Evolutionary conservation across 2,113 vertebrate genomes (phyloP).

Genomic region (Mobula birostris): DNA sequence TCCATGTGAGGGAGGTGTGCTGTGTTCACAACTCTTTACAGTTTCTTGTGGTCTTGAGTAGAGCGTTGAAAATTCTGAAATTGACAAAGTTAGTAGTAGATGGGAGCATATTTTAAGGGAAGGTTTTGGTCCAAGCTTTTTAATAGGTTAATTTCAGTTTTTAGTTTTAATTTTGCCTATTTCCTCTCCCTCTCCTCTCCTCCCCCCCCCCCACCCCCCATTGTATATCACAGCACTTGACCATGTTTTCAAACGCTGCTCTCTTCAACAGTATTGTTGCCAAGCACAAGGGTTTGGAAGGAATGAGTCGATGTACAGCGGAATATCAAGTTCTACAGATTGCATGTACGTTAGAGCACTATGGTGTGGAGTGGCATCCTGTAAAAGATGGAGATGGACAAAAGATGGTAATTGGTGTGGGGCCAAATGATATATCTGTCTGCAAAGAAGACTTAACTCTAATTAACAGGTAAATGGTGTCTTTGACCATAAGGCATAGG

Average conservation of each 20-base stretch:
- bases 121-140: no score
- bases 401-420: slow-evolving; percentile 81
- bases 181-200: no score
- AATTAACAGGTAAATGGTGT: slow-evolving; percentile 71
- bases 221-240: not conserved
- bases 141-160: no score
- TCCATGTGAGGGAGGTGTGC: no score
- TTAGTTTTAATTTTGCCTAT: not conserved
- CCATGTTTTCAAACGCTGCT: not conserved
- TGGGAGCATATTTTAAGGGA: no score
- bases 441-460: slow-evolving; percentile 87
- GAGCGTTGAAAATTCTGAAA: no score
- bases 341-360: slow-evolving; percentile 80
- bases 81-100: no score
- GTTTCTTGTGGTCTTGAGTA: no score
- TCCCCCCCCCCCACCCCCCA: no score
- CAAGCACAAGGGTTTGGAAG: slow-evolving; percentile 83
- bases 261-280: slow-evolving; percentile 66
- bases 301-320: slow-evolving; percentile 71
- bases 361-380: slow-evolving; percentile 93
- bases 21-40: no score
- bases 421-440: slow-evolving; percentile 85
- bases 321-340: slow-evolving; percentile 92
- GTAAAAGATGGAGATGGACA: slow-evolving; percentile 78
- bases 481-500: no score